These are phyloP conservation scores for Pachyrhynchus sulphureomaculatus DNA, from an alignment of 1,140 invertebrate genomes.

Conservation along the genomic window DNA sequence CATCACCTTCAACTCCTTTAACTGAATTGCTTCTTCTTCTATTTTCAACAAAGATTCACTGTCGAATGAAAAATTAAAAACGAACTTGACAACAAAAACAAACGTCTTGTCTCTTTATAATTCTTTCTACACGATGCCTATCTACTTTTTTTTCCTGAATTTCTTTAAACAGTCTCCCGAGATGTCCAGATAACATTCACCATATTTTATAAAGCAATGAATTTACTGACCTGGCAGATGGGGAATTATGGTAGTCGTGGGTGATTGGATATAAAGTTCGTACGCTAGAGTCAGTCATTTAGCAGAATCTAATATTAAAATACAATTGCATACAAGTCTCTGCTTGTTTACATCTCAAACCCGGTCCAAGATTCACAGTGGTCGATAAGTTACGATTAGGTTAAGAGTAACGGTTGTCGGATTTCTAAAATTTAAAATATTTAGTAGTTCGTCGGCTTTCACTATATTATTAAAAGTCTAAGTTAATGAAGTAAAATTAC, in stretches of 20 bases:
- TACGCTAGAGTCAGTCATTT: background rate
- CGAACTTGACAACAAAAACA: slow-evolving; percentile 15
- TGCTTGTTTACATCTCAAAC: too few species aligned
- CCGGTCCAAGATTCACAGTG: too few species aligned
- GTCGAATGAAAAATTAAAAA: slow-evolving; percentile 16
- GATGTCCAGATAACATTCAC: slow-evolving; percentile 30
- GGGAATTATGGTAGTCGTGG: slow-evolving; percentile 15
- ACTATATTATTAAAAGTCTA: too few species aligned
- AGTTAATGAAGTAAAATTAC: too few species aligned
- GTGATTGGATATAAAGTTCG: slow-evolving; percentile 16
- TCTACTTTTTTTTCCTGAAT: slow-evolving; percentile 25
- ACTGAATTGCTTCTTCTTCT: background rate
- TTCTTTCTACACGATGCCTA: slow-evolving; percentile 18
- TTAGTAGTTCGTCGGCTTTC: too few species aligned
- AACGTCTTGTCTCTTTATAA: slow-evolving; percentile 17
- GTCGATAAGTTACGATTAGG: too few species aligned
- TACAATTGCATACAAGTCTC: too few species aligned
- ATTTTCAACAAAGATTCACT: slow-evolving; percentile 11
- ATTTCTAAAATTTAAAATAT: too few species aligned
- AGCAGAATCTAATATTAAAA: too few species aligned
- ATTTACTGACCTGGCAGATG: slow-evolving; percentile 33
- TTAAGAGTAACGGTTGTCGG: too few species aligned
- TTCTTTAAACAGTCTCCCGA: slow-evolving; percentile 28
- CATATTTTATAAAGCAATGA: slow-evolving; percentile 30
- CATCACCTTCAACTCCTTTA: slow-evolving; percentile 10